Evolutionary conservation across 1,140 invertebrate genomes (phyloP).

Genomic region (Lethrus apterus): DNA sequence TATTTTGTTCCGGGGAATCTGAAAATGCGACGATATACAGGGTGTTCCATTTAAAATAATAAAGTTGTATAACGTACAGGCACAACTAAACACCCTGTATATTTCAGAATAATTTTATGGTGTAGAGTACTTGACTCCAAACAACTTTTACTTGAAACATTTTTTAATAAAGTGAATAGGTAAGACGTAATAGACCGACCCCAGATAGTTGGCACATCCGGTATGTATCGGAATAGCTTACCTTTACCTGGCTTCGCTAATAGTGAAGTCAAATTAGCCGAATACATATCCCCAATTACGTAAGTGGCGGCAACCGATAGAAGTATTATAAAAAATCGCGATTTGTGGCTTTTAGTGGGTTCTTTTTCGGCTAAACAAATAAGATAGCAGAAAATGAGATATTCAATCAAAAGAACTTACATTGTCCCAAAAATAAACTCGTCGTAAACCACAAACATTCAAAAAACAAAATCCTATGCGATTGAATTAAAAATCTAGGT

Average conservation of each 20-base stretch:
- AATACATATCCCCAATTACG: conserved; percentile 65
- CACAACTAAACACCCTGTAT: no score
- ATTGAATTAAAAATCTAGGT: conserved; percentile 33
- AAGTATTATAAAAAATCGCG: conserved; percentile 53
- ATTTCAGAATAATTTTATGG: no score
- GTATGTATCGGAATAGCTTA: no score
- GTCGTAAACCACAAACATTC: conserved; percentile 61
- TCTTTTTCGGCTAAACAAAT: conserved; percentile 45
- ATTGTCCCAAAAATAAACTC: conserved; percentile 58
- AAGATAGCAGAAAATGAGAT: not conserved
- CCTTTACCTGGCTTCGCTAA: conserved; percentile 54
- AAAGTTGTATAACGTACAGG: no score
- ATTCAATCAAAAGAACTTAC: conserved; percentile 39
- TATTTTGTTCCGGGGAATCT: no score
- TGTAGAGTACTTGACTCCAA: no score
- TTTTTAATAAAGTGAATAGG: no score
- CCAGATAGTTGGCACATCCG: no score
- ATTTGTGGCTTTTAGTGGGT: conserved; percentile 50
- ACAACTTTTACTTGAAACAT: no score
- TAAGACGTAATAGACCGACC: no score
- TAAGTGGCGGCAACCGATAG: conserved; percentile 61
- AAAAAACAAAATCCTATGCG: conserved; percentile 45
- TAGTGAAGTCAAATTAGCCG: conserved; percentile 61
- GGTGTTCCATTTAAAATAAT: no score
- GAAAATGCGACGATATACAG: no score